Conservation (phyloP, 2,113 vertebrate species). For the Scopus umbretta region DNA sequence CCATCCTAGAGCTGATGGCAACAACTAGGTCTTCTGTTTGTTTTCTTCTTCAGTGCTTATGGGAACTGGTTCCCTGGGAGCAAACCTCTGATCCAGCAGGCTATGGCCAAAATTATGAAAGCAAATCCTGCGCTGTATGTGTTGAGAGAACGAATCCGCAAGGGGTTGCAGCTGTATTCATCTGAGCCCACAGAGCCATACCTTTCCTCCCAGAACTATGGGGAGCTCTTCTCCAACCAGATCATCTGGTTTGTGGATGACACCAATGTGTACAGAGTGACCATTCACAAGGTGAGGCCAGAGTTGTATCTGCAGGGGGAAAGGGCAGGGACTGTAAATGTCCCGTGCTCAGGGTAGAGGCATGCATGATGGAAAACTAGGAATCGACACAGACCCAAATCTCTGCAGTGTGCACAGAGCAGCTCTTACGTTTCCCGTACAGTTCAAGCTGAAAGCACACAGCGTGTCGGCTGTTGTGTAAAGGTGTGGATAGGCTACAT, state of each 20-base stretch:
- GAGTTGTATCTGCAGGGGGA: not conserved
- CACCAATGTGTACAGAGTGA: constrained; percentile 98
- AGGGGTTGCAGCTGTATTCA: constrained; percentile 96
- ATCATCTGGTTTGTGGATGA: constrained; percentile 99
- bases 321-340: not conserved
- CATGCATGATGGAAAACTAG: fast-evolving
- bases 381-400: fast-evolving
- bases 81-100: constrained; percentile 98
- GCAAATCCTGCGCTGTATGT: constrained; percentile 97
- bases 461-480: not conserved
- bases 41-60: constrained; percentile 81
- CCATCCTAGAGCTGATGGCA: not conserved
- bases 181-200: constrained; percentile 98
- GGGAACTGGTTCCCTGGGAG: constrained; percentile 99
- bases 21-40: not conserved
- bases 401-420: not conserved
- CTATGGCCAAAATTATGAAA: constrained; percentile 99
- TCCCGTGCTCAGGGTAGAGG: not conserved
- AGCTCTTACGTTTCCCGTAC: fast-evolving
- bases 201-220: constrained; percentile 98
- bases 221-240: constrained; percentile 99
- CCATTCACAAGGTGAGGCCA: constrained; percentile 92
- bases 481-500: not conserved
- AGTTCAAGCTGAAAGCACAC: not conserved
- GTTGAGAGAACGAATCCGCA: constrained; percentile 95